Conservation (phyloP, 2,797 vertebrate genomes). For the Galaxias olidus region DNA sequence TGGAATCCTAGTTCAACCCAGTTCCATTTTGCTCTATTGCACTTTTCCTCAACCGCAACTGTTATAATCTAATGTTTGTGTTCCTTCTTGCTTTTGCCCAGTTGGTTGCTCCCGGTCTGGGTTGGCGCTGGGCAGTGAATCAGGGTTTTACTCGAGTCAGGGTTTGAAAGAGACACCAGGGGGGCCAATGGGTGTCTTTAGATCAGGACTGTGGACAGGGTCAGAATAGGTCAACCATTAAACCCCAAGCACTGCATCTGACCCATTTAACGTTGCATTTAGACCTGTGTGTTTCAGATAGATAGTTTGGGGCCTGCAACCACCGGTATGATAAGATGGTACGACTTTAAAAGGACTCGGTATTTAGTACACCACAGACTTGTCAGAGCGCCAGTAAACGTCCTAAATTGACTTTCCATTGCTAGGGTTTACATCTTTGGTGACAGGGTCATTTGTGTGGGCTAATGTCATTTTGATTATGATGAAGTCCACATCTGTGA, state of each 20-base stretch:
- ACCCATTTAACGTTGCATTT: conserved; percentile 19
- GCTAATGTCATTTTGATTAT: too few species aligned
- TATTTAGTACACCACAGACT: conserved; percentile 29
- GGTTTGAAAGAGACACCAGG: conserved; percentile 32
- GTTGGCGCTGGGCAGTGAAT: conserved; percentile 16
- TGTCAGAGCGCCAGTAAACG: conserved; percentile 57
- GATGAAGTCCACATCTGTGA: too few species aligned
- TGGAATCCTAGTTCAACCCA: background rate
- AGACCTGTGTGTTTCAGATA: background rate
- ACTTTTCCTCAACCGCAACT: background rate
- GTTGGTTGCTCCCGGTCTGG: conserved; percentile 29
- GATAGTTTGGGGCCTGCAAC: conserved; percentile 16
- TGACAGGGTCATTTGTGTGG: too few species aligned
- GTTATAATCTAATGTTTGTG: background rate
- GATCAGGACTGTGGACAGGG: conserved; percentile 38
- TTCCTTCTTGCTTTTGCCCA: conserved; percentile 26
- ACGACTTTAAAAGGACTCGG: conserved; percentile 2
- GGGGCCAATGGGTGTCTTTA: conserved; percentile 20
- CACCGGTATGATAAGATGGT: conserved; percentile 36
- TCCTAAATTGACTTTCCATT: conserved; percentile 51
- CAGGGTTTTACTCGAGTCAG: conserved; percentile 33
- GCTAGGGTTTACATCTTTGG: too few species aligned
- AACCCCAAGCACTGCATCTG: conserved; percentile 47
- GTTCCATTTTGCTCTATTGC: background rate
- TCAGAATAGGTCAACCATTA: conserved; percentile 35